Conservation (phyloP, 2,113 vertebrate species). For the Hemiscyllium ocellatum region DNA sequence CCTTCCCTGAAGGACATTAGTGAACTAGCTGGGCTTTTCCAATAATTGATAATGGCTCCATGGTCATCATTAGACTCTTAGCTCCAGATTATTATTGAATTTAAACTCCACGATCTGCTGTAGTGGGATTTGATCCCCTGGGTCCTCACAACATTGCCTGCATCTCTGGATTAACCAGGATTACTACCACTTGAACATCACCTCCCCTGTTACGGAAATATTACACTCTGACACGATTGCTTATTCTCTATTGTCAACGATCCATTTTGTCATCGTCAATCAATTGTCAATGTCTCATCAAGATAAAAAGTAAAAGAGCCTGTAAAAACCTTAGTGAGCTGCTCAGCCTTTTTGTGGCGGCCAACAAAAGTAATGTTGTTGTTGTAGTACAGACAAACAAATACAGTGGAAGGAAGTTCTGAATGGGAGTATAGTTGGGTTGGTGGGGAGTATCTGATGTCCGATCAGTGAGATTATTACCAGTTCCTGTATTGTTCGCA, state of each 20-base stretch:
- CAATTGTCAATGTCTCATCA: not conserved
- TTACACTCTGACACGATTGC: not conserved
- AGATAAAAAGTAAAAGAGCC: not conserved
- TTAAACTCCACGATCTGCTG: too few relatives aligned
- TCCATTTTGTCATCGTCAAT: not conserved
- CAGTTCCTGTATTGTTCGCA: not conserved
- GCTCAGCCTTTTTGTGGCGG: not conserved
- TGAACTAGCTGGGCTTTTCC: too few relatives aligned
- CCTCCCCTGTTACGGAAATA: too few relatives aligned
- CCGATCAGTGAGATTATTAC: not conserved
- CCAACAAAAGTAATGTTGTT: not conserved
- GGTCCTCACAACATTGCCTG: too few relatives aligned
- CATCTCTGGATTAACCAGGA: too few relatives aligned
- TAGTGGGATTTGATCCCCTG: too few relatives aligned
- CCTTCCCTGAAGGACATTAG: too few relatives aligned
- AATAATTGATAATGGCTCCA: too few relatives aligned
- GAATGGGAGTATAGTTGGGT: not conserved
- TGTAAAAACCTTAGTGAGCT: not conserved
- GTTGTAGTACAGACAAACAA: not conserved
- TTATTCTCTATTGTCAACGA: not conserved
- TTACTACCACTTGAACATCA: too few relatives aligned
- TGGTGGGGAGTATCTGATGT: not conserved
- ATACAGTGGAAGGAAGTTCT: not conserved
- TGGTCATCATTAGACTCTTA: too few relatives aligned
- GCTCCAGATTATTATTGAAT: too few relatives aligned